Conservation (phyloP, 2,888 invertebrate species). For the Cephus runcator region DNA sequence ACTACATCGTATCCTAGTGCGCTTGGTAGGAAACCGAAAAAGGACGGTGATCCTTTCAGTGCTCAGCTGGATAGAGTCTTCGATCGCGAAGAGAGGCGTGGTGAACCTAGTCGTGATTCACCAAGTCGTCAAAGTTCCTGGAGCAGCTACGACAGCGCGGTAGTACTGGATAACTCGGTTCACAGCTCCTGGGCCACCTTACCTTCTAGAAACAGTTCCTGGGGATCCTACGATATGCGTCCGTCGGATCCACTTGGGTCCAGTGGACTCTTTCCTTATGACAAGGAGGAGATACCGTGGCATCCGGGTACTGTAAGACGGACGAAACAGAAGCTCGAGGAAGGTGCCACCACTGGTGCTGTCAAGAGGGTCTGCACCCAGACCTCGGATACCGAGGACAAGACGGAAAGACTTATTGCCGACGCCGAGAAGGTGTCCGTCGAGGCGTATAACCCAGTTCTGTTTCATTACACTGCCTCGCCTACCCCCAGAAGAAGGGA, state of each 20-base stretch:
- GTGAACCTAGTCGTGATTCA: slow-evolving; percentile 63
- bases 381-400: slow-evolving; percentile 48
- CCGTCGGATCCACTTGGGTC: slow-evolving; percentile 60
- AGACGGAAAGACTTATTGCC: slow-evolving; percentile 45
- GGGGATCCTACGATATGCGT: slow-evolving; percentile 78
- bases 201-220: slow-evolving; percentile 77
- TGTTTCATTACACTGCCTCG: slow-evolving; percentile 59
- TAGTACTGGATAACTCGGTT: slow-evolving; percentile 77
- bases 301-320: slow-evolving; percentile 77
- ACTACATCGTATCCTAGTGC: slow-evolving; percentile 14
- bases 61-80: slow-evolving; percentile 77
- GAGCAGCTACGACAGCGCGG: slow-evolving; percentile 82
- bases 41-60: slow-evolving; percentile 75
- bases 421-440: slow-evolving; percentile 49
- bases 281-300: slow-evolving; percentile 74
- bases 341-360: slow-evolving; percentile 64
- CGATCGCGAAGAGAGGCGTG: slow-evolving; percentile 73
- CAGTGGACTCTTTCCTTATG: slow-evolving; percentile 69
- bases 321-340: slow-evolving; percentile 77
- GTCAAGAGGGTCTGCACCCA: slow-evolving; percentile 60
- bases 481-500: slow-evolving; percentile 53
- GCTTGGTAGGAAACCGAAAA: slow-evolving; percentile 55
- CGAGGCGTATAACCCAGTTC: slow-evolving; percentile 56
- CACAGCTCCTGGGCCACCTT: slow-evolving; percentile 84
- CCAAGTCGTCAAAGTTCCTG: slow-evolving; percentile 81